Evolutionary conservation across 2,888 invertebrate species (phyloP).

Genomic region (Drosophila birchii): DNA sequence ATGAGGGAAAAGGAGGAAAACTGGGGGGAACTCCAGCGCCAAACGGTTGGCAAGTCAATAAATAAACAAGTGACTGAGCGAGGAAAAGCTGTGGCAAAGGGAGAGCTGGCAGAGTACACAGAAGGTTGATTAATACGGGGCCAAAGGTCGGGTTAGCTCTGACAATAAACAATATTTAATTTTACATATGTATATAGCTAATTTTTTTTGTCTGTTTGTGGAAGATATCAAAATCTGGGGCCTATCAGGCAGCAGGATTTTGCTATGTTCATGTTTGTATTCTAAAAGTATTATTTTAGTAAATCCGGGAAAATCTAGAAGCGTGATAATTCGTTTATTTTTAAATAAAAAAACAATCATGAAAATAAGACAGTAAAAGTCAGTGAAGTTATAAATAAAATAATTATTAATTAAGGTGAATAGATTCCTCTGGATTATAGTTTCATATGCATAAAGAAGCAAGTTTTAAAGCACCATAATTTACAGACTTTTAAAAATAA

Average conservation of each 20-base stretch:
- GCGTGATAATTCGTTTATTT: too few species aligned
- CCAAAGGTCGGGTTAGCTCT: conserved; percentile 48
- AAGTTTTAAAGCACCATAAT: background rate
- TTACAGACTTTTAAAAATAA: background rate
- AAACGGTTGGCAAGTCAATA: conserved; percentile 60
- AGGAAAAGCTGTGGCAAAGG: background rate
- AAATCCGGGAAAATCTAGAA: background rate
- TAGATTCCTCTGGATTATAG: background rate
- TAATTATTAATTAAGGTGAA: background rate
- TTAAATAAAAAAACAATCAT: too few species aligned
- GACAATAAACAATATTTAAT: conserved; percentile 56
- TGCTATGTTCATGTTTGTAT: background rate
- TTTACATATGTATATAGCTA: conserved; percentile 48
- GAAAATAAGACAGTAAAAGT: too few species aligned
- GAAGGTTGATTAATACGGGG: conserved; percentile 41
- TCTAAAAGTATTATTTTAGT: background rate
- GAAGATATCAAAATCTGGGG: background rate
- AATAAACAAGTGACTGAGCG: conserved; percentile 39
- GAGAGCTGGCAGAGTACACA: conserved; percentile 7
- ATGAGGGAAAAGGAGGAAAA: background rate
- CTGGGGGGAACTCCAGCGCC: conserved; percentile 19
- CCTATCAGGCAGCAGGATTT: background rate
- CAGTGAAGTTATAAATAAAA: background rate
- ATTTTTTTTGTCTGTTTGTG: background rate
- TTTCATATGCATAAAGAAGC: background rate